phyloP scores from a whole-genome alignment of 2,888 invertebrate species.

The Pheosia gnoma region DNA sequence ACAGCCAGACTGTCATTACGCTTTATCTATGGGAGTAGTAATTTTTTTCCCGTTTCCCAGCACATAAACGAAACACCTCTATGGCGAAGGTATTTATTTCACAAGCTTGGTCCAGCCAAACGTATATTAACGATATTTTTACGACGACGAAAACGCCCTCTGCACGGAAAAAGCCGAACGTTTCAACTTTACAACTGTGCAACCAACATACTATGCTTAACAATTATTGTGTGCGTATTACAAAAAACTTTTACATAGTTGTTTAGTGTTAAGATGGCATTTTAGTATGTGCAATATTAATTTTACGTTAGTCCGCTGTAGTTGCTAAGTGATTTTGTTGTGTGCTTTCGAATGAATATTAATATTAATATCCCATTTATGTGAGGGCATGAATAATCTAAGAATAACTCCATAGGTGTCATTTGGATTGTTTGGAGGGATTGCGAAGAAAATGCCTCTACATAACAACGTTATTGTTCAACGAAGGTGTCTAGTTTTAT shows the following conservation, averaged over 20 bases:
- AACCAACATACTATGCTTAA: slow-evolving; percentile 5
- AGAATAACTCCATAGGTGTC: not conserved
- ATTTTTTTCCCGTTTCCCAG: slow-evolving; percentile 8
- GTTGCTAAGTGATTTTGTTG: slow-evolving; percentile 2
- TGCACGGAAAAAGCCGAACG: slow-evolving; percentile 29
- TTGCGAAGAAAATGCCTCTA: no score
- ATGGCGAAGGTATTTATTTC: slow-evolving; percentile 35
- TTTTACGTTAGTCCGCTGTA: not conserved
- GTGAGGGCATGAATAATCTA: not conserved
- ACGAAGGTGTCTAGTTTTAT: no score
- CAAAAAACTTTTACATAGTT: not conserved
- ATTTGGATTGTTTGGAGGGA: no score
- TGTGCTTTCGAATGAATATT: not conserved
- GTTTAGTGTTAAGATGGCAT: not conserved
- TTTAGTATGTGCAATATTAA: not conserved
- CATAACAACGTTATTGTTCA: no score
- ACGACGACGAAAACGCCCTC: slow-evolving; percentile 31
- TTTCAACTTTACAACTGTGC: slow-evolving; percentile 12
- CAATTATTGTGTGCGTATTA: not conserved
- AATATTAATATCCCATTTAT: not conserved
- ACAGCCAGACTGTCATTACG: slow-evolving; percentile 15
- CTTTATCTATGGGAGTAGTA: slow-evolving; percentile 20
- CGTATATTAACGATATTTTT: slow-evolving; percentile 50
- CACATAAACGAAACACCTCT: slow-evolving; percentile 27
- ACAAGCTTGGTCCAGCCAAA: slow-evolving; percentile 35